A percentile compares a stretch with the other conserved stretches of the same genome.
These are phyloP conservation scores for Telenomus remus DNA, from an alignment of 1,140 invertebrate species.

Conservation along the genomic window DNA sequence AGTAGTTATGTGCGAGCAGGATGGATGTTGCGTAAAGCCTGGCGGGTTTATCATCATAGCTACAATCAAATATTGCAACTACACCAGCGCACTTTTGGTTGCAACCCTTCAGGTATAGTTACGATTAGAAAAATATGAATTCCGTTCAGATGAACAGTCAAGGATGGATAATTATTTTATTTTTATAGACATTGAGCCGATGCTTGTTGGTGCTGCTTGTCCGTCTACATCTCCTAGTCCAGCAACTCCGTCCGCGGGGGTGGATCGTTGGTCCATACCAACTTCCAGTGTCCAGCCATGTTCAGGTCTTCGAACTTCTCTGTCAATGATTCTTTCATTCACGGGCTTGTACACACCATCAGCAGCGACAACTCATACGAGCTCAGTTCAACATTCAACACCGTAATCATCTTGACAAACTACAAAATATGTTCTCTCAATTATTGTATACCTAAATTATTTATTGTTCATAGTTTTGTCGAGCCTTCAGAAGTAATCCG, in stretches of 20 bases:
- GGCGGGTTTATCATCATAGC: constrained; percentile 83
- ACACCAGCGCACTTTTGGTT: constrained; percentile 73
- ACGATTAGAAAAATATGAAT: not conserved
- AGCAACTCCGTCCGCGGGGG: constrained; percentile 58
- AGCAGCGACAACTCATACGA: constrained; percentile 65
- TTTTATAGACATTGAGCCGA: no score
- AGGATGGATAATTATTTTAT: no score
- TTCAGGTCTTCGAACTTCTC: constrained; percentile 69
- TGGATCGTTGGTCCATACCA: constrained; percentile 27
- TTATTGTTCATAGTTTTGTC: constrained; percentile 64
- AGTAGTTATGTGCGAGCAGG: constrained; percentile 82
- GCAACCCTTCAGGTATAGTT: constrained; percentile 60
- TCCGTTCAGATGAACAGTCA: not conserved
- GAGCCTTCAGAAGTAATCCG: constrained; percentile 76
- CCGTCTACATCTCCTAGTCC: constrained; percentile 49
- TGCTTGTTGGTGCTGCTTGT: no score
- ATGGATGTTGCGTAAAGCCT: constrained; percentile 83
- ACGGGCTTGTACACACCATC: constrained; percentile 65
- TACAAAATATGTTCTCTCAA: no score
- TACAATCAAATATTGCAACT: constrained; percentile 79
- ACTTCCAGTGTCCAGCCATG: not conserved
- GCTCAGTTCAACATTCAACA: no score
- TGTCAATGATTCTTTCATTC: constrained; percentile 71
- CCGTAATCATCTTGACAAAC: no score
- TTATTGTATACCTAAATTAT: no score